phyloP scores from a whole-genome alignment of 2,113 vertebrate species.

The Chaenogobius annularis region DNA sequence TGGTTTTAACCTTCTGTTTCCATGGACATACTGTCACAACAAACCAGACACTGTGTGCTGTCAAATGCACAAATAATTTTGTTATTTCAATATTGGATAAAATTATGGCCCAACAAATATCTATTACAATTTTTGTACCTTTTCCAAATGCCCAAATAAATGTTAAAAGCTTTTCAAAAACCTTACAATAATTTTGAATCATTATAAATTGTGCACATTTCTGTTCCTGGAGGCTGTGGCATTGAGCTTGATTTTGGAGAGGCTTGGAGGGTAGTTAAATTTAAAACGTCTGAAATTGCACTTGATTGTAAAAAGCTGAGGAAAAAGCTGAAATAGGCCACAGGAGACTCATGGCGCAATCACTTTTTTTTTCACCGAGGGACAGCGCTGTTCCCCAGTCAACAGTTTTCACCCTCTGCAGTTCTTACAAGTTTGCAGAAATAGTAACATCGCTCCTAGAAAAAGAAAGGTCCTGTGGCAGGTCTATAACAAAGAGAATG shows the following conservation, averaged over 20 bases:
- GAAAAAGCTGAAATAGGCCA: slow-evolving; percentile 5
- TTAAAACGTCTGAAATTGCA: background rate
- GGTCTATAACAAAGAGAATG: no score
- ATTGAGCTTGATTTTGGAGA: background rate
- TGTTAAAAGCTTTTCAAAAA: background rate
- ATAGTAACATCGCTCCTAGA: background rate
- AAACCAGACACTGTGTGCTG: background rate
- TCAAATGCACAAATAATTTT: background rate
- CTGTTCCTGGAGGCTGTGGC: background rate
- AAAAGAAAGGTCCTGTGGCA: background rate
- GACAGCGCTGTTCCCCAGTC: background rate
- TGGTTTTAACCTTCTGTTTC: no score
- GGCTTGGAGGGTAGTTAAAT: background rate
- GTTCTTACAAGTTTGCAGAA: background rate
- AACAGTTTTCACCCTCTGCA: background rate
- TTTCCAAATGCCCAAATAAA: background rate
- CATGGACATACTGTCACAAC: no score
- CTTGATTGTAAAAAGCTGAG: slow-evolving; percentile 12
- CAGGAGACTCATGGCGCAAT: slow-evolving; percentile 7
- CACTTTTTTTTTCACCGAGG: background rate
- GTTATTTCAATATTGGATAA: background rate
- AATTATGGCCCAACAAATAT: background rate
- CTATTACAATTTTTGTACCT: no score
- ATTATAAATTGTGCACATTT: background rate
- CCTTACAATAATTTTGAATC: background rate